Conservation (phyloP, 2,888 invertebrate genomes). For the Drosophila peninsularis region DNA sequence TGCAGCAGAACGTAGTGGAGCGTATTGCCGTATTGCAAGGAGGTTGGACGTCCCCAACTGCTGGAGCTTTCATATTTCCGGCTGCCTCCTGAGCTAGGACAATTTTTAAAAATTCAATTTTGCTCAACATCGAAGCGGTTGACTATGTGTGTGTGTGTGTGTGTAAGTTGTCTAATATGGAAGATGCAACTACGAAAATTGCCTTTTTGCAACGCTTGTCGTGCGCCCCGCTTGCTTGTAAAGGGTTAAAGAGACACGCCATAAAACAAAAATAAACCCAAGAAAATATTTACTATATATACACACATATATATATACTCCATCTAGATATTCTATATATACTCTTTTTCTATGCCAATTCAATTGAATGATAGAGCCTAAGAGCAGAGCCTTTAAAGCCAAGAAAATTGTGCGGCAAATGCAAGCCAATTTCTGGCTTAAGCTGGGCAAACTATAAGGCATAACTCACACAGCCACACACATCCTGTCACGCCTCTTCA, state of each 20-base stretch:
- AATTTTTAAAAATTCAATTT: conserved; percentile 81
- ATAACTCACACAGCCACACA: conserved; percentile 12
- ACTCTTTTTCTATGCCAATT: neutral
- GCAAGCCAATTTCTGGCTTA: conserved; percentile 39
- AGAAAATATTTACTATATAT: conserved; percentile 23
- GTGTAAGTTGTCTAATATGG: conserved; percentile 54
- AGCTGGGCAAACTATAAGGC: neutral
- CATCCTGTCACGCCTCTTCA: neutral
- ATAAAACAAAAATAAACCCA: conserved; percentile 45
- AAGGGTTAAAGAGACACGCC: conserved; percentile 34
- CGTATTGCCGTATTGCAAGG: conserved; percentile 31
- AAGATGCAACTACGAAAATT: conserved; percentile 70
- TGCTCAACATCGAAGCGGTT: conserved; percentile 67
- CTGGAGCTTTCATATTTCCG: conserved; percentile 70
- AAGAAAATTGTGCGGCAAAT: conserved; percentile 58
- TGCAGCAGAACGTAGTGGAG: conserved; percentile 44
- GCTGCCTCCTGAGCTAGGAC: conserved; percentile 65
- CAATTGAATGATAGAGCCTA: conserved; percentile 24
- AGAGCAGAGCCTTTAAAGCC: conserved; percentile 28
- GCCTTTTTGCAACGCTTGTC: conserved; percentile 56
- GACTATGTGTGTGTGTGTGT: conserved; percentile 20
- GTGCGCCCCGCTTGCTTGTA: conserved; percentile 8
- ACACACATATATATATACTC: conserved; percentile 4
- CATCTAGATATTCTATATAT: neutral
- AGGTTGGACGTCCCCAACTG: conserved; percentile 7